These are phyloP conservation scores for Trichacis sp. DNA, from an alignment of 2,888 invertebrate species.

Conservation along the genomic window DNA sequence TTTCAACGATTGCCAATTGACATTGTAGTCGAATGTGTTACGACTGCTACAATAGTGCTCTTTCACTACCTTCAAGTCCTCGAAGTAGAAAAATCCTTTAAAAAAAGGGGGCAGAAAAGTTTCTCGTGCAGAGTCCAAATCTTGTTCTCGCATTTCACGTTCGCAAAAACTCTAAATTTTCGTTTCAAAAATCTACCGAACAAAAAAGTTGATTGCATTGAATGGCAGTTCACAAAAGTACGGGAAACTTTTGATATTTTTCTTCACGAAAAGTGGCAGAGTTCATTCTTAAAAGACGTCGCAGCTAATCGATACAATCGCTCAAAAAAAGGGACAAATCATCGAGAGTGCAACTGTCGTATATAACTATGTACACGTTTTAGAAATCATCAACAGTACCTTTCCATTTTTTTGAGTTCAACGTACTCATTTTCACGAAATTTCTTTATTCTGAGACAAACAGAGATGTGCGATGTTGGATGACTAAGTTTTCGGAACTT, in stretches of 20 bases:
- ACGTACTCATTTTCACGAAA: not conserved
- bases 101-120: no score
- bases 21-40: slow-evolving; percentile 34
- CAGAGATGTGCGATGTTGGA: not conserved
- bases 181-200: not conserved
- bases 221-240: slow-evolving; percentile 2
- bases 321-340: slow-evolving; percentile 12
- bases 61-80: slow-evolving; percentile 17
- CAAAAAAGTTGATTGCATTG: not conserved
- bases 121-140: no score
- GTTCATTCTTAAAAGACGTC: slow-evolving; percentile 9
- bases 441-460: not conserved
- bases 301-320: slow-evolving; percentile 17
- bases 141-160: no score
- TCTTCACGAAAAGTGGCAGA: not conserved
- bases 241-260: not conserved
- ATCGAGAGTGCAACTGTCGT: slow-evolving; percentile 15
- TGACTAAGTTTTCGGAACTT: no score
- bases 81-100: slow-evolving; percentile 7
- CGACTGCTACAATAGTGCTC: slow-evolving; percentile 13
- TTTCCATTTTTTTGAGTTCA: not conserved
- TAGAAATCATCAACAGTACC: slow-evolving; percentile 12
- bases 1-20: slow-evolving; percentile 40
- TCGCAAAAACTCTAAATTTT: no score
- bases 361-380: slow-evolving; percentile 23